phyloP scores from a whole-genome alignment of 2,888 invertebrate species.

The Leistus spinibarbis region DNA sequence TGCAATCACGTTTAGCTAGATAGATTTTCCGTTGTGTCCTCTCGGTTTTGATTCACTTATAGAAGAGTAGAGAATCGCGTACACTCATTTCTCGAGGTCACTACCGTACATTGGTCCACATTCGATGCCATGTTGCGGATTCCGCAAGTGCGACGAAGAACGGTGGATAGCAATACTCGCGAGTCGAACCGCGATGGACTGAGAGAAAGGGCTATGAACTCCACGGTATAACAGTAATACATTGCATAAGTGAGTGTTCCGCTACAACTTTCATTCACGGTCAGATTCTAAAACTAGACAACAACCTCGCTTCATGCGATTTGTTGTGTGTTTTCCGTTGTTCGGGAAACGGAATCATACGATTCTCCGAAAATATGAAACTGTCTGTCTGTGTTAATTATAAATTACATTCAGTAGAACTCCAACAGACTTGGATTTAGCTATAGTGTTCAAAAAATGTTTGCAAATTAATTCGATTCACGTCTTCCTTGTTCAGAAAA shows the following conservation, averaged over 20 bases:
- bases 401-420: neutral
- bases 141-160: conserved; percentile 44
- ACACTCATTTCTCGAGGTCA: conserved; percentile 54
- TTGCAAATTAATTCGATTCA: no score
- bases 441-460: no score
- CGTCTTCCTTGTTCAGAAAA: no score
- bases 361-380: neutral
- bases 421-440: neutral
- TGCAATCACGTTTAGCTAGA: neutral
- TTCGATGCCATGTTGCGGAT: conserved; percentile 44
- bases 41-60: conserved; percentile 42
- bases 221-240: conserved; percentile 50
- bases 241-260: conserved; percentile 52
- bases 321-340: neutral
- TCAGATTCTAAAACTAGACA: conserved; percentile 41
- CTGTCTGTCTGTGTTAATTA: neutral
- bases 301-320: neutral
- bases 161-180: conserved; percentile 3
- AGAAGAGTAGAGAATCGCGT: conserved; percentile 45
- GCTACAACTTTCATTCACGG: conserved; percentile 52
- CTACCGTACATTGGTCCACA: conserved; percentile 51
- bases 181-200: conserved; percentile 43
- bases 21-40: conserved; percentile 22
- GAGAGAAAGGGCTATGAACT: conserved; percentile 48
- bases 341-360: neutral